Conservation (phyloP, 2,797 vertebrate genomes). For the Molossus alvarezi region DNA sequence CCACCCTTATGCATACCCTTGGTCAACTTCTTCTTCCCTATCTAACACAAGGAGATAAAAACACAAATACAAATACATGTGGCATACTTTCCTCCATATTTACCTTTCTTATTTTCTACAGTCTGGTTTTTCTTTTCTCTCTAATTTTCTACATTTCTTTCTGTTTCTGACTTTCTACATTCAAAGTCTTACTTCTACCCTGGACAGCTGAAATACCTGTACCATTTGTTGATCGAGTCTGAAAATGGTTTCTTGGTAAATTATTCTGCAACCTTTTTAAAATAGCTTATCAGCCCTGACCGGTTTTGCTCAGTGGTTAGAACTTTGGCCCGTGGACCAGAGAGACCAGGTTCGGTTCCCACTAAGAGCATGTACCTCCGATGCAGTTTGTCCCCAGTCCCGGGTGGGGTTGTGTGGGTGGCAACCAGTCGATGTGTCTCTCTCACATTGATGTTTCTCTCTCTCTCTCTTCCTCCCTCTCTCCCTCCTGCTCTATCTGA, state of each 20-base stretch:
- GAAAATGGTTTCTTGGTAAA: conserved; percentile 2
- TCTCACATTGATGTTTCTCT: too few relatives aligned
- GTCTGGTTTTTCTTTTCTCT: conserved; percentile 3
- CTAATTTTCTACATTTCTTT: conserved; percentile 52
- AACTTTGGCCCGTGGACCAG: too few relatives aligned
- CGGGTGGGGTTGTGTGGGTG: too few relatives aligned
- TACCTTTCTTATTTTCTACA: conserved; percentile 13
- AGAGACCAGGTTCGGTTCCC: too few relatives aligned
- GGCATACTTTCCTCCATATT: neutral
- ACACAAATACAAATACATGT: neutral
- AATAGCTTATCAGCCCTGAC: neutral
- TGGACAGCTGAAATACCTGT: neutral
- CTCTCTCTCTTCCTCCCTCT: too few relatives aligned
- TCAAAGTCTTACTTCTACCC: conserved; percentile 13
- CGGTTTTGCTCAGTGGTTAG: too few relatives aligned
- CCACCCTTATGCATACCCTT: neutral
- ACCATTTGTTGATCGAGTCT: neutral
- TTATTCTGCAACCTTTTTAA: conserved; percentile 31
- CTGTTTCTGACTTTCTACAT: conserved; percentile 14
- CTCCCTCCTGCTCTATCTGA: too few relatives aligned
- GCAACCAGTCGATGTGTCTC: too few relatives aligned
- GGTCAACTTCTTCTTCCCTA: neutral
- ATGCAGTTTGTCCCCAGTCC: too few relatives aligned
- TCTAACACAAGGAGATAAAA: neutral
- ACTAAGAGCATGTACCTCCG: too few relatives aligned